Evolutionary conservation across 2,888 invertebrate genomes (phyloP).

Genomic region (Chirona hameri): DNA sequence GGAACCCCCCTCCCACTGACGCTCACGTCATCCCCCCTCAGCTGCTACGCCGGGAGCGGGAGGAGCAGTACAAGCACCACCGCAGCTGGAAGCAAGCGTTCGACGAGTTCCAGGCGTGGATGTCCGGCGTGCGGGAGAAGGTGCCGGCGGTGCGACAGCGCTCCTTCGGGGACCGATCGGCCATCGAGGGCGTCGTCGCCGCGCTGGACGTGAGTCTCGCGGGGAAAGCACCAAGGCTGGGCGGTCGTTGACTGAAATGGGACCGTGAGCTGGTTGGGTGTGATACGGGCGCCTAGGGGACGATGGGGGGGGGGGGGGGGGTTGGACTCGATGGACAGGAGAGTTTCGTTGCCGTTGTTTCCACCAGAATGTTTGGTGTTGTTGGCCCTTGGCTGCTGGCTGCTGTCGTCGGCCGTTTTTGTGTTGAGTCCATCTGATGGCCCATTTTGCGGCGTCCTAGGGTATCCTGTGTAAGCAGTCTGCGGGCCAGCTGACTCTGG

Average conservation of each 20-base stretch:
- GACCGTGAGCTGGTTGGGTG: too few species aligned
- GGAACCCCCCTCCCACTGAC: too few species aligned
- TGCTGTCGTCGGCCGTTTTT: too few species aligned
- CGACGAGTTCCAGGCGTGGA: constrained; percentile 84
- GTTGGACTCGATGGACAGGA: too few species aligned
- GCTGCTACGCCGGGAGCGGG: constrained; percentile 69
- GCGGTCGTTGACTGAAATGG: too few species aligned
- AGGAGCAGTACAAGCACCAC: constrained; percentile 83
- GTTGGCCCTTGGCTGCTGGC: too few species aligned
- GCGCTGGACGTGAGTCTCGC: constrained; percentile 61
- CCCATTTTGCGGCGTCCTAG: neutral
- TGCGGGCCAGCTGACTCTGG: constrained; percentile 51
- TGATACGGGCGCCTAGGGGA: too few species aligned
- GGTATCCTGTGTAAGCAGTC: constrained; percentile 9
- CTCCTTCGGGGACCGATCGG: constrained; percentile 77
- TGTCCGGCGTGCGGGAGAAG: constrained; percentile 80
- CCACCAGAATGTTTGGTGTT: too few species aligned
- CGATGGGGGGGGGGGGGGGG: too few species aligned
- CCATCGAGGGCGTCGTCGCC: constrained; percentile 81
- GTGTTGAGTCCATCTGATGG: neutral
- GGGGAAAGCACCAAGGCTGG: too few species aligned
- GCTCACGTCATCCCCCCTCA: constrained; percentile 38
- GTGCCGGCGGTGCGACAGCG: constrained; percentile 81
- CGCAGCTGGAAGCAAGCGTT: constrained; percentile 85
- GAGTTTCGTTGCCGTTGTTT: too few species aligned